Conservation (phyloP, 2,113 vertebrate genomes). For the Raphicerus campestris region DNA sequence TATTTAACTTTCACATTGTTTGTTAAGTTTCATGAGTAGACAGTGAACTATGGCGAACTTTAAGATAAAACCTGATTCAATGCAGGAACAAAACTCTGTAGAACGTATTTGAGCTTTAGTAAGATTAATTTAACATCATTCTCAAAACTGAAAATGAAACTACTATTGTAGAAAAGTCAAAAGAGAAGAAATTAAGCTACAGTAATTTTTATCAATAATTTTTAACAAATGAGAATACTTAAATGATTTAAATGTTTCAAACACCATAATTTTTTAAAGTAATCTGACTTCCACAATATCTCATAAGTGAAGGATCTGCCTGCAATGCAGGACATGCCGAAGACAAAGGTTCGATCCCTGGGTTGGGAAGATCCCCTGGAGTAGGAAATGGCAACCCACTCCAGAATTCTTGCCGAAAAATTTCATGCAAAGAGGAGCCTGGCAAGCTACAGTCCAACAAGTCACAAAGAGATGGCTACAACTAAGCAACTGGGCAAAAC, state of each 20-base stretch:
- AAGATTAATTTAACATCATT: neutral
- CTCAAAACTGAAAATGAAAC: neutral
- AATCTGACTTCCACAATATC: neutral
- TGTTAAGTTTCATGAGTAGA: neutral
- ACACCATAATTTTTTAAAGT: neutral
- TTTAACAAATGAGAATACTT: neutral
- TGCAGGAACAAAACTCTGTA: neutral
- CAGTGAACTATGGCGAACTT: neutral
- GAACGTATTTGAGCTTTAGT: neutral
- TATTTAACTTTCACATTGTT: neutral
- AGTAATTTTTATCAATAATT: neutral
- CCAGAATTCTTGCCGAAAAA: neutral
- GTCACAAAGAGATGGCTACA: neutral
- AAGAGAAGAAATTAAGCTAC: neutral
- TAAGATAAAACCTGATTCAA: neutral
- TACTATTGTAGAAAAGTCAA: neutral
- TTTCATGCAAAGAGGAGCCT: neutral
- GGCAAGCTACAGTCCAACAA: neutral
- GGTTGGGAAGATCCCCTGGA: neutral
- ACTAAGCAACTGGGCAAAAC: neutral
- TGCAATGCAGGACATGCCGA: neutral
- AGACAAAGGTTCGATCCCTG: neutral
- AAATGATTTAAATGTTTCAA: neutral
- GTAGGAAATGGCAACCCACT: neutral
- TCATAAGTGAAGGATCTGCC: neutral